Evolutionary conservation across 2,888 invertebrate species (phyloP).

Genomic region (Monopis laevigella): DNA sequence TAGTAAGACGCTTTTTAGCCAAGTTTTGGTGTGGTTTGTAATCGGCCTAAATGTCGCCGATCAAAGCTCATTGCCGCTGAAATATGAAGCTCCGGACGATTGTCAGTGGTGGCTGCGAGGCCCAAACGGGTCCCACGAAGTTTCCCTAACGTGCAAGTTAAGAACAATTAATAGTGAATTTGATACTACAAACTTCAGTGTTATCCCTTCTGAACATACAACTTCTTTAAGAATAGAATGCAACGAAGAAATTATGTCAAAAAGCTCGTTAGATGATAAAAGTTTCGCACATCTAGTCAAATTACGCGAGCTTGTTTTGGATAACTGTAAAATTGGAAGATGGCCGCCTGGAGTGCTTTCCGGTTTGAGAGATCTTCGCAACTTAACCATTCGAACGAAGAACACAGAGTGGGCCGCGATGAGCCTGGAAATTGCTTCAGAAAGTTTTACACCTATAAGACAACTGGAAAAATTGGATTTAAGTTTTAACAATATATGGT

Average conservation of each 20-base stretch:
- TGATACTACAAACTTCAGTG: conserved; percentile 88
- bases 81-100: conserved; percentile 87
- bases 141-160: conserved; percentile 80
- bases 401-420: conserved; percentile 87
- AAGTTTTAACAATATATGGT: conserved; percentile 90
- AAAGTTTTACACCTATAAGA: conserved; percentile 79
- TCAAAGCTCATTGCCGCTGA: conserved; percentile 56
- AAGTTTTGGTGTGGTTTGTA: conserved; percentile 52
- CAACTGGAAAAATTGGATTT: conserved; percentile 86
- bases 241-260: conserved; percentile 81
- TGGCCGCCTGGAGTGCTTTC: conserved; percentile 83
- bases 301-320: conserved; percentile 81
- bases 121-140: conserved; percentile 72
- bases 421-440: conserved; percentile 82
- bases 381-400: conserved; percentile 85
- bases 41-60: conserved; percentile 54
- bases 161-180: conserved; percentile 88
- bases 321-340: conserved; percentile 86
- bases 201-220: conserved; percentile 85
- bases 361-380: conserved; percentile 82
- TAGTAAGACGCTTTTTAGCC: conserved; percentile 40
- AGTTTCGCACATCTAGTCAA: conserved; percentile 84
- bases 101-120: conserved; percentile 81
- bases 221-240: conserved; percentile 81
- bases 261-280: conserved; percentile 79